A percentile compares a stretch with the other conserved stretches of the same genome.
Evolutionary conservation across 1,140 invertebrate species (phyloP).

Genomic region (Nasonia longicornis): DNA sequence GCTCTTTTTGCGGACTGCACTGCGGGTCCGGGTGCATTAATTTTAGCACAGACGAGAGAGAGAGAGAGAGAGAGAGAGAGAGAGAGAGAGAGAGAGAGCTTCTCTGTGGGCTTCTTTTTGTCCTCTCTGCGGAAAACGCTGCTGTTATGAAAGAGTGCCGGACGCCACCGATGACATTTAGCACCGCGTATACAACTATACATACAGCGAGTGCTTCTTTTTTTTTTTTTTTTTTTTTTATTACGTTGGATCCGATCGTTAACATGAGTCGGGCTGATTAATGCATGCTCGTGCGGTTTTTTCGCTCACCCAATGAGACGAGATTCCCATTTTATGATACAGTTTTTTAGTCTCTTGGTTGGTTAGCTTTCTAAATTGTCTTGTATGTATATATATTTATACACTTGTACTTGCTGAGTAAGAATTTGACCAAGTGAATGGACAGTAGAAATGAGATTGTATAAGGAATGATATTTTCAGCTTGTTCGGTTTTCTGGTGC

Average conservation of each 20-base stretch:
- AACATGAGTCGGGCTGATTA: neutral
- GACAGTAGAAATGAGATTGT: constrained; percentile 8
- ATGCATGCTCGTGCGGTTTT: too few relatives aligned
- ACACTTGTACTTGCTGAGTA: neutral
- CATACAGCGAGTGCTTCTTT: neutral
- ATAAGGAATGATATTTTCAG: constrained; percentile 32
- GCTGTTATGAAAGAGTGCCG: neutral
- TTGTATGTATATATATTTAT: neutral
- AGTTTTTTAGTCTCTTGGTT: too few relatives aligned
- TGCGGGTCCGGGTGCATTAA: neutral
- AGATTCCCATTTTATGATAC: too few relatives aligned
- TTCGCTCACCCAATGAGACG: too few relatives aligned
- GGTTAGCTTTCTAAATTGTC: neutral
- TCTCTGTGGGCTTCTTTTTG: neutral
- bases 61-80: too few relatives aligned
- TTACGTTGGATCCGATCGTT: neutral
- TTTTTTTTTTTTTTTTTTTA: neutral
- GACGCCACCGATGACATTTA: too few relatives aligned
- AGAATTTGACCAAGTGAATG: constrained; percentile 28
- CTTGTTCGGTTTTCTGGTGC: constrained; percentile 8
- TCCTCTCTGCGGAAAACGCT: neutral
- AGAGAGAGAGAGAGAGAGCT: neutral
- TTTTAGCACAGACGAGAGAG: neutral
- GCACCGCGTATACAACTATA: too few relatives aligned
- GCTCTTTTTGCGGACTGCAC: neutral